Conservation (phyloP, 2,888 invertebrate species). For the Pachymerium ferrugineum region DNA sequence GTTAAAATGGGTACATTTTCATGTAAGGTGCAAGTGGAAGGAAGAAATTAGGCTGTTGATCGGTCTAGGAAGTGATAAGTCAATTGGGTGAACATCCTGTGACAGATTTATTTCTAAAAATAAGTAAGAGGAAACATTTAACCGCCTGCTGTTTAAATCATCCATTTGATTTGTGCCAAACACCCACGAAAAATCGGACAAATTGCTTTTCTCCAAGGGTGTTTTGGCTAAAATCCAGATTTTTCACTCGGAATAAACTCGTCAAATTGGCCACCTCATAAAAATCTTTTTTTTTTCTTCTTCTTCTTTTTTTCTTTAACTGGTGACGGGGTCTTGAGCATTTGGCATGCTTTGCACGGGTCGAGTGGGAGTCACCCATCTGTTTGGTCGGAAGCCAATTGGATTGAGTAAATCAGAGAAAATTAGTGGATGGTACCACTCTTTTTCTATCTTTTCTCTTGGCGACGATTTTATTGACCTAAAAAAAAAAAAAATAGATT, state of each 20-base stretch:
- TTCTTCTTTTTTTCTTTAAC: background rate
- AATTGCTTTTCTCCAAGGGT: background rate
- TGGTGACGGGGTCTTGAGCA: background rate
- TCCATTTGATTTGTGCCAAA: background rate
- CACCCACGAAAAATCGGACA: background rate
- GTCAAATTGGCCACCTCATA: constrained; percentile 17
- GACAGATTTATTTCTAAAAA: constrained; percentile 18
- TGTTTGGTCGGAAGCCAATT: constrained; percentile 21
- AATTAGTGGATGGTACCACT: background rate
- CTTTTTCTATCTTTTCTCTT: background rate
- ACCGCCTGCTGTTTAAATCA: background rate
- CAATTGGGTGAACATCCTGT: background rate
- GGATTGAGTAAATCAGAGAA: constrained; percentile 15
- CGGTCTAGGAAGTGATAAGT: background rate
- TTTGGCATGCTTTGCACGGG: background rate
- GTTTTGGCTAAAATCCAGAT: background rate
- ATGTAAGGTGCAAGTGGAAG: no score
- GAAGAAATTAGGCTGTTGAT: background rate
- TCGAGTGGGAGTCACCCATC: constrained; percentile 21
- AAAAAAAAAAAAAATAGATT: no score
- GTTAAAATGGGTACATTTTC: no score
- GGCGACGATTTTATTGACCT: background rate
- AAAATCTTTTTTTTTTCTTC: background rate
- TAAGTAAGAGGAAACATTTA: constrained; percentile 6
- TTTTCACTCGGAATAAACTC: background rate